These are phyloP conservation scores for Clistopyga incitator DNA, from an alignment of 2,888 invertebrate species.

Conservation along the genomic window DNA sequence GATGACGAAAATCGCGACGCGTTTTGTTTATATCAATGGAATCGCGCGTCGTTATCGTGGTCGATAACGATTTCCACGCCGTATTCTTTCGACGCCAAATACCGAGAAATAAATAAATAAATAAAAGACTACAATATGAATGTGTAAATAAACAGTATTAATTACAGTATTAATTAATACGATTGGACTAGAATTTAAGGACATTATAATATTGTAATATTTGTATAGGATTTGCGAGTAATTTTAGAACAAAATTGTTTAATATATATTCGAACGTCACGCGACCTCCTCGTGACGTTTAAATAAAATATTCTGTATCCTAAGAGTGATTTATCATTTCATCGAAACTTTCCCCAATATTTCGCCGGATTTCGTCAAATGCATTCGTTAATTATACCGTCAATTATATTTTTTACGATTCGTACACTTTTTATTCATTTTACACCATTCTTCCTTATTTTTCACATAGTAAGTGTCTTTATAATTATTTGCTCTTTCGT, in stretches of 20 bases:
- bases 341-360: no score
- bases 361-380: background rate
- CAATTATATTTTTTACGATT: background rate
- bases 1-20: conserved; percentile 1
- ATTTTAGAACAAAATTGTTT: conserved; percentile 77
- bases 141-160: conserved; percentile 77
- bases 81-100: conserved; percentile 51
- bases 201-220: conserved; percentile 78
- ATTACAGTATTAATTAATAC: conserved; percentile 65
- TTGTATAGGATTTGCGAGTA: conserved; percentile 80
- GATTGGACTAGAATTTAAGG: conserved; percentile 57
- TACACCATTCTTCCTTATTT: no score
- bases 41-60: conserved; percentile 9
- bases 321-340: conserved; percentile 25
- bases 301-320: conserved; percentile 77
- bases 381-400: background rate
- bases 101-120: conserved; percentile 62
- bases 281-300: conserved; percentile 76
- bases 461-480: no score
- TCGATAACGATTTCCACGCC: conserved; percentile 37
- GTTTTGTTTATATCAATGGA: conserved; percentile 40
- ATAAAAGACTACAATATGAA: conserved; percentile 73
- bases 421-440: background rate
- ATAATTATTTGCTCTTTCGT: no score
- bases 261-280: conserved; percentile 77